These are phyloP conservation scores for Notocelia uddmanniana DNA, from an alignment of 2,888 invertebrate species.

Conservation along the genomic window DNA sequence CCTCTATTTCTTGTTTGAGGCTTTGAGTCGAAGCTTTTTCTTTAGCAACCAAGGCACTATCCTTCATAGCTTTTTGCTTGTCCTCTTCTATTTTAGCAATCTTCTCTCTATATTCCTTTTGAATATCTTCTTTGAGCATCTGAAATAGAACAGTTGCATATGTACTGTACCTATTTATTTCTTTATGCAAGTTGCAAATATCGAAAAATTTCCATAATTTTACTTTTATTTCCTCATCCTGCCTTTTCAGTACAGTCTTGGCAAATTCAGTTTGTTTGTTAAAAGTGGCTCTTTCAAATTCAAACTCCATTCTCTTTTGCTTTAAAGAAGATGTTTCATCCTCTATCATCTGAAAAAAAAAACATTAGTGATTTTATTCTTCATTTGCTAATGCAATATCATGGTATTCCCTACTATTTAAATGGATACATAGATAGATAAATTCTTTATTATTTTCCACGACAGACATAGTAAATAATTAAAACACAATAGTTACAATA, in stretches of 20 bases:
- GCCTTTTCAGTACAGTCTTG: slow-evolving; percentile 83
- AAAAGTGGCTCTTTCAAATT: slow-evolving; percentile 87
- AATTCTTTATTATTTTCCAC: too few species aligned
- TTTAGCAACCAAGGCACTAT: slow-evolving; percentile 67
- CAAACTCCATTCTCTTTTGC: slow-evolving; percentile 86
- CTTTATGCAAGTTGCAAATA: neutral
- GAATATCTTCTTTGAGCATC: slow-evolving; percentile 75
- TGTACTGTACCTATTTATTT: neutral
- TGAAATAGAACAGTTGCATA: slow-evolving; percentile 51
- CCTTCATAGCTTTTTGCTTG: slow-evolving; percentile 67
- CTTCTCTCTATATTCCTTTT: slow-evolving; percentile 77
- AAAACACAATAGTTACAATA: too few species aligned
- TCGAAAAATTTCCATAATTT: neutral
- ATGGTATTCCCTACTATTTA: neutral
- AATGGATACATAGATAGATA: too few species aligned
- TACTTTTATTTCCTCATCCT: slow-evolving; percentile 87
- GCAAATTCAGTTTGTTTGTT: slow-evolving; percentile 87
- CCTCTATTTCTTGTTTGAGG: slow-evolving; percentile 77
- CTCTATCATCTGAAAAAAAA: slow-evolving; percentile 71
- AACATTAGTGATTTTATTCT: neutral
- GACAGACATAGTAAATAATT: too few species aligned
- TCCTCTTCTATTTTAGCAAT: slow-evolving; percentile 74
- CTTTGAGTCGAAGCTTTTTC: slow-evolving; percentile 73
- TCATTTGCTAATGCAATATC: neutral
- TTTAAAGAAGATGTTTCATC: slow-evolving; percentile 79